Conservation (phyloP, 2,888 invertebrate genomes). For the Dioctria rufipes region DNA sequence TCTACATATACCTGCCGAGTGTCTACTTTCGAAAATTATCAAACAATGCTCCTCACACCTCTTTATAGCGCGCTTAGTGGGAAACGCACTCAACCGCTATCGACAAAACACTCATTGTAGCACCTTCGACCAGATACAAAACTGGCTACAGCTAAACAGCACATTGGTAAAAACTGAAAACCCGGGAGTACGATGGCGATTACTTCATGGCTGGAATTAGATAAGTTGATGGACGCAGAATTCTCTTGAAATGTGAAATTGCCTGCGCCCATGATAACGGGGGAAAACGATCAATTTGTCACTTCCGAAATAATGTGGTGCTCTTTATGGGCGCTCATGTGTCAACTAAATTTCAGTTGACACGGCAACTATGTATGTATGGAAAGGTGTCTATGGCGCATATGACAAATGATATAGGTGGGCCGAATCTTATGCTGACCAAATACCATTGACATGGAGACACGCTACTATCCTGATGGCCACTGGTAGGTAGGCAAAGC, state of each 20-base stretch:
- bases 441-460: constrained; percentile 33
- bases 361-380: neutral
- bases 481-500: neutral
- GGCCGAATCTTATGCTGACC: constrained; percentile 1
- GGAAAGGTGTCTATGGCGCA: neutral
- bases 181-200: neutral
- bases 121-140: constrained; percentile 9
- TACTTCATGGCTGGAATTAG: neutral
- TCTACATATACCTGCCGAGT: neutral
- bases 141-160: neutral
- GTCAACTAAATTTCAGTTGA: neutral
- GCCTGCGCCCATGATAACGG: constrained; percentile 23
- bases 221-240: constrained; percentile 12
- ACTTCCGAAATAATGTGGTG: constrained; percentile 4
- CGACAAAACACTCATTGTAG: constrained; percentile 37
- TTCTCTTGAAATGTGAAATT: constrained; percentile 37
- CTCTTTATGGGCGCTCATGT: neutral
- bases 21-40: constrained; percentile 26
- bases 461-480: neutral
- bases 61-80: constrained; percentile 1
- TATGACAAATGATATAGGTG: constrained; percentile 30
- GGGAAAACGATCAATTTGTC: constrained; percentile 43
- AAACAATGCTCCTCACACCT: constrained; percentile 12
- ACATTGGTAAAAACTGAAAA: neutral
- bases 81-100: constrained; percentile 38